A percentile compares a stretch with the other conserved stretches of the same genome.
These are phyloP conservation scores for Cerastis leucographa DNA, from an alignment of 2,888 invertebrate genomes.

Conservation along the genomic window DNA sequence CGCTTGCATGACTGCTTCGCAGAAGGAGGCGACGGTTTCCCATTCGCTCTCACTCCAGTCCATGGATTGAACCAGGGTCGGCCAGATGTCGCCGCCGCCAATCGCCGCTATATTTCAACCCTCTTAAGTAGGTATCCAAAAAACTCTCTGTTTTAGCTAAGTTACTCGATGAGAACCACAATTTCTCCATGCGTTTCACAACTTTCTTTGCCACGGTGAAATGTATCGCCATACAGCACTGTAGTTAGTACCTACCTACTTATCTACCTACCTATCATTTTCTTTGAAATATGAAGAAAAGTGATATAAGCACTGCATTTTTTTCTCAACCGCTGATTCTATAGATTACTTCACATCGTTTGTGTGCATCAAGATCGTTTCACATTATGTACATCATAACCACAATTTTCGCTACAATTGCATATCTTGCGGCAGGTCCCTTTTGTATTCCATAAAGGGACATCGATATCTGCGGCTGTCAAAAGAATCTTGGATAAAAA, in stretches of 20 bases:
- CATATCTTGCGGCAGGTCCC: slow-evolving; percentile 2
- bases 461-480: neutral
- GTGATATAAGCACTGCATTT: neutral
- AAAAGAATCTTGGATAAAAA: slow-evolving; percentile 1
- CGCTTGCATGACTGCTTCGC: too few relatives aligned
- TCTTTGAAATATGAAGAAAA: neutral
- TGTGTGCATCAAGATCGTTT: slow-evolving; percentile 4
- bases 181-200: slow-evolving; percentile 28
- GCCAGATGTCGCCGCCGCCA: too few relatives aligned
- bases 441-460: slow-evolving; percentile 15
- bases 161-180: slow-evolving; percentile 5
- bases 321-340: neutral
- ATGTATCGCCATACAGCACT: slow-evolving; percentile 4
- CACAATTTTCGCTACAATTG: neutral
- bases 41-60: too few relatives aligned
- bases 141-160: neutral
- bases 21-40: too few relatives aligned
- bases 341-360: neutral
- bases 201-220: slow-evolving; percentile 46
- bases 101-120: too few relatives aligned
- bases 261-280: neutral
- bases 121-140: too few relatives aligned
- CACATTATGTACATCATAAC: slow-evolving; percentile 10
- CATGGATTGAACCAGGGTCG: too few relatives aligned
- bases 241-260: neutral